Evolutionary conservation across 2,113 vertebrate species (phyloP).

Genomic region (Anolis carolinensis): DNA sequence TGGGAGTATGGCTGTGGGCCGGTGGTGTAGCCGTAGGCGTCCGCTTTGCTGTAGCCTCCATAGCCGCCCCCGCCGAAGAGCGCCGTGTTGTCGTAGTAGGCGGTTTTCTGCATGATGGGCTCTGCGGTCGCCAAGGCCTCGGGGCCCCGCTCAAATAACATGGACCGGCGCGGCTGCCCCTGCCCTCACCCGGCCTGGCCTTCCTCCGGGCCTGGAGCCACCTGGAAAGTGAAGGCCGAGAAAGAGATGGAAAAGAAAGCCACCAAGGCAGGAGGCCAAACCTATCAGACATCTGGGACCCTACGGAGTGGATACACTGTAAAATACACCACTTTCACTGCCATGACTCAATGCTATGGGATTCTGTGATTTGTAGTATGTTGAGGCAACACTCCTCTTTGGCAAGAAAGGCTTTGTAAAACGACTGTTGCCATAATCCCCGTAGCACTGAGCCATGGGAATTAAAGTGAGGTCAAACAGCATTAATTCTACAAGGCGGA

Average conservation of each 20-base stretch:
- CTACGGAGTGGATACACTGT: too few species aligned
- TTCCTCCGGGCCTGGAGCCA: slow-evolving; percentile 71
- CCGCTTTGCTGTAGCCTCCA: slow-evolving; percentile 90
- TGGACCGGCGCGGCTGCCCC: slow-evolving; percentile 74
- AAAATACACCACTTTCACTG: too few species aligned
- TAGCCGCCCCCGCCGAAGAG: slow-evolving; percentile 96
- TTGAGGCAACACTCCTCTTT: too few species aligned
- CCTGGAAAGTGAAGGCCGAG: slow-evolving; percentile 65
- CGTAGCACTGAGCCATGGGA: too few species aligned
- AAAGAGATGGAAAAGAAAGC: background rate
- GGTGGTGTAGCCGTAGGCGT: slow-evolving; percentile 88
- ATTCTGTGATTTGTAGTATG: too few species aligned
- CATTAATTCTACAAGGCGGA: too few species aligned
- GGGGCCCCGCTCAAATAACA: slow-evolving; percentile 90
- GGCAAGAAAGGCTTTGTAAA: too few species aligned
- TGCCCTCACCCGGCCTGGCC: background rate
- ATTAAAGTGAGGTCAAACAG: too few species aligned
- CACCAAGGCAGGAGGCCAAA: too few species aligned
- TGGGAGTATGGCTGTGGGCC: slow-evolving; percentile 89
- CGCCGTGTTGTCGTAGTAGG: slow-evolving; percentile 96
- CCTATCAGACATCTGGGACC: too few species aligned
- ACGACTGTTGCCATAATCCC: too few species aligned
- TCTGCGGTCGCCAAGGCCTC: slow-evolving; percentile 84
- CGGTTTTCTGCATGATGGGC: slow-evolving; percentile 96
- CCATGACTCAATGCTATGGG: too few species aligned